Base-by-base conservation (phyloP, 2,797 vertebrate genomes). In the Bucorvus abyssinicus region DNA sequence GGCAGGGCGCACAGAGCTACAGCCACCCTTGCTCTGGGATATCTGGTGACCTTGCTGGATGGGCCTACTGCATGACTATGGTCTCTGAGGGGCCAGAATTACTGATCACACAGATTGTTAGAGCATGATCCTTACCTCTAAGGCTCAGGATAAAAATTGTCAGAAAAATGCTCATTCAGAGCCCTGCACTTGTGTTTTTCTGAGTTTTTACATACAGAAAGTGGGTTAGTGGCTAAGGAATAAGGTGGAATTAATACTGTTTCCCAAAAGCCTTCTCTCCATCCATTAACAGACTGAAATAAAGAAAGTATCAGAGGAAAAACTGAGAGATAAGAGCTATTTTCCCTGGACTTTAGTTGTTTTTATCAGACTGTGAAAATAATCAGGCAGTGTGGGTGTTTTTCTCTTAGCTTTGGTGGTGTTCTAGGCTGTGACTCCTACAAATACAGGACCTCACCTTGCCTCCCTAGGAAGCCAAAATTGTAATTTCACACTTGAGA, bases 281-380 rank as follows among this genome's bases (percentile, higher is more conserved):
- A 90, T 86, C 18, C 44, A 70, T 45, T 91, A 96, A 90, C 83
- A 94, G 34, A 32, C 53, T 73, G 65, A 90, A 95, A 82, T 88
- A 93, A 95, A 86, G 63, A 94, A 91, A 64, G 56, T 93, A 91
- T 96, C 93, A 94, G 67, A 79, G 86, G 88, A 97, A 97, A 84
- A 64, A 30, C 0, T 0, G 74, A 87, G 59, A 95, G 83, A 95
- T 95, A 96, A 92, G 74, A 63, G 26, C 11, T 93, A 24, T 90
- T 95, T 95, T 82, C 44, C 36, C 55, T 89, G 69, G 42, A 76
- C 53, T 81, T 26, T 27, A 30, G 34, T 79, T 93, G 65, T 93
- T 97, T 93, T 79, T 63, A 38, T 44, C 65, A 63, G 19, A n/a
- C 63, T 67, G 55, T 63, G 88, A 90, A 88, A 79, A 59, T 61